Conservation (phyloP, 2,113 vertebrate genomes). For the Callaeas wilsoni region DNA sequence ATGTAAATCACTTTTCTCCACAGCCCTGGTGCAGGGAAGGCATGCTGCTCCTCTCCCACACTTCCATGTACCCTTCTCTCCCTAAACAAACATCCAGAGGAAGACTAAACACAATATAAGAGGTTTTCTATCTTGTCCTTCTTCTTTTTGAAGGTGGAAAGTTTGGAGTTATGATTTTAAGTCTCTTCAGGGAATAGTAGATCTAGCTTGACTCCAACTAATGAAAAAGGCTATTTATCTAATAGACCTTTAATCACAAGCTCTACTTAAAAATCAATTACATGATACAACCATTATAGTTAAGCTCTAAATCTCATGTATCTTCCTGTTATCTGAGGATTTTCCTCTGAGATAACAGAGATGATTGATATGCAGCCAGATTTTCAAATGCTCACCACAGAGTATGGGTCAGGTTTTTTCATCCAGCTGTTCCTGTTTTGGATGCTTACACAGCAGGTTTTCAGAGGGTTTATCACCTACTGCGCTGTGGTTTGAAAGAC, state of each 20-base stretch:
- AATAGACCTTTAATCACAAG: conserved; percentile 27
- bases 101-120: neutral
- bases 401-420: neutral
- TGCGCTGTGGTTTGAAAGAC: neutral
- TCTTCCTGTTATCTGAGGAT: conserved; percentile 55
- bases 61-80: neutral
- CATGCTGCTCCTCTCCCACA: neutral
- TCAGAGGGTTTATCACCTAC: neutral
- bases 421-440: neutral
- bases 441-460: neutral
- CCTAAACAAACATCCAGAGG: neutral
- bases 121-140: neutral
- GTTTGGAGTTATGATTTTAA: neutral
- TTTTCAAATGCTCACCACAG: conserved; percentile 9
- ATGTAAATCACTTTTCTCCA: neutral
- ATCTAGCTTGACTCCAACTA: neutral
- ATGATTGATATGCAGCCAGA: neutral
- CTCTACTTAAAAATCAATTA: conserved; percentile 53
- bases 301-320: conserved; percentile 47
- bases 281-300: conserved; percentile 18
- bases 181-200: neutral
- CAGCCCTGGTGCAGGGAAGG: neutral
- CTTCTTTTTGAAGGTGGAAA: neutral
- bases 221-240: conserved; percentile 47
- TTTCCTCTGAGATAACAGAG: conserved; percentile 34